phyloP scores from a whole-genome alignment of 2,113 vertebrate genomes.

The Nicator chloris region DNA sequence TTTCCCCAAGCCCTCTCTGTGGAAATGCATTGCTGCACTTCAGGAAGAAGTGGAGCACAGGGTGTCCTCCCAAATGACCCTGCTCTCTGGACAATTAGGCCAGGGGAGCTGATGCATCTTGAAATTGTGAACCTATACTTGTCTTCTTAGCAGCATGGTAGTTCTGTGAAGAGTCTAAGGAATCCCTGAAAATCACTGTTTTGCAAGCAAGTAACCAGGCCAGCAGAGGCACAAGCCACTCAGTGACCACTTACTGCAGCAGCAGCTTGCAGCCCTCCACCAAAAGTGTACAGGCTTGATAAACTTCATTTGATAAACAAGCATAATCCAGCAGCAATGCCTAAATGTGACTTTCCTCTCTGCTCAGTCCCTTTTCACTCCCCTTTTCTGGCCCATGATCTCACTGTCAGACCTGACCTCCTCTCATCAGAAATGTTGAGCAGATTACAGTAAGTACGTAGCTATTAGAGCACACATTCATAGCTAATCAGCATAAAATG shows the following conservation, averaged over 20 bases:
- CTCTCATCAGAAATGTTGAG: neutral
- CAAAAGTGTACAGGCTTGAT: neutral
- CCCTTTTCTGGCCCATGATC: neutral
- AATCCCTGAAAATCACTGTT: neutral
- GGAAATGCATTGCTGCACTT: neutral
- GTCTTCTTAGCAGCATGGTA: neutral
- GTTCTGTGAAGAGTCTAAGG: neutral
- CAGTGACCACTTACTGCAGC: neutral
- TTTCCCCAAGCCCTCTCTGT: neutral
- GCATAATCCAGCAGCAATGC: neutral
- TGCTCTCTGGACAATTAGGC: neutral
- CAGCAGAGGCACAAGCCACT: neutral
- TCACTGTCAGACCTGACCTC: neutral
- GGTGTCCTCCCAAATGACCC: neutral
- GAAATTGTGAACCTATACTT: fast-evolving
- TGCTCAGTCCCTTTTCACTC: neutral
- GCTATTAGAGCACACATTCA: neutral
- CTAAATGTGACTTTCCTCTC: neutral
- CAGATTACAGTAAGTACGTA: neutral
- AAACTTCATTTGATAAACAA: neutral
- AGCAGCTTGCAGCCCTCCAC: neutral
- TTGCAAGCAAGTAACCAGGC: neutral
- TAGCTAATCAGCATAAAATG: neutral
- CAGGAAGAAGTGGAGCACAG: neutral
- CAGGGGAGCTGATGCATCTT: neutral